Evolutionary conservation across 2,888 invertebrate genomes (phyloP).

Genomic region (Ganaspis brasiliensis): DNA sequence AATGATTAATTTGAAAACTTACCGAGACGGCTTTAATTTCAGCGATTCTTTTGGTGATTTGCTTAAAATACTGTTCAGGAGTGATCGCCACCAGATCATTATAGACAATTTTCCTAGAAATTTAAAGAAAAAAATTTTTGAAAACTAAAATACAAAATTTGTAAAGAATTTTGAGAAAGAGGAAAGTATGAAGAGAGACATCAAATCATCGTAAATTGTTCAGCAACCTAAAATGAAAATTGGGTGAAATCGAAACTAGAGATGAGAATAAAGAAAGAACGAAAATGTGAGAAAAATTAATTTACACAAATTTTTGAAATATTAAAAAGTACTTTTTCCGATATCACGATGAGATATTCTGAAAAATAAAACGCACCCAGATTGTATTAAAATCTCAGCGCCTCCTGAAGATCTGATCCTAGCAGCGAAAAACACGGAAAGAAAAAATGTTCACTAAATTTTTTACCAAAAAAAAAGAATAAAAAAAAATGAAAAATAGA

Average conservation of each 20-base stretch:
- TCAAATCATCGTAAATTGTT: neutral
- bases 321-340: too few relatives aligned
- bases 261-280: too few relatives aligned
- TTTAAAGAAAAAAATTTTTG: slow-evolving; percentile 54
- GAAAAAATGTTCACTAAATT: slow-evolving; percentile 61
- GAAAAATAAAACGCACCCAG: slow-evolving; percentile 72
- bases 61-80: slow-evolving; percentile 97
- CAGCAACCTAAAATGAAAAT: too few relatives aligned
- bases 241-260: too few relatives aligned
- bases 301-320: neutral
- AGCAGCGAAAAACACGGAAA: slow-evolving; percentile 72
- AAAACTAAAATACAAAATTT: neutral
- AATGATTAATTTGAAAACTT: slow-evolving; percentile 79
- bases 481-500: too few relatives aligned
- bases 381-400: slow-evolving; percentile 67
- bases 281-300: neutral
- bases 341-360: slow-evolving; percentile 67
- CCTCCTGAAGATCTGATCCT: slow-evolving; percentile 70
- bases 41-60: slow-evolving; percentile 92
- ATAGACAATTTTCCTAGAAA: slow-evolving; percentile 92
- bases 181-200: slow-evolving; percentile 5
- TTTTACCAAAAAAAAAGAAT: too few relatives aligned
- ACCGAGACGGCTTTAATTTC: slow-evolving; percentile 95
- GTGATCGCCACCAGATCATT: slow-evolving; percentile 95
- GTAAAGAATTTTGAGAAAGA: slow-evolving; percentile 27